Evolutionary conservation across 2,797 vertebrate genomes (phyloP), one percentile per base, ranked within the genome.

Genomic region (Urocyon cinereoargenteus): DNA sequence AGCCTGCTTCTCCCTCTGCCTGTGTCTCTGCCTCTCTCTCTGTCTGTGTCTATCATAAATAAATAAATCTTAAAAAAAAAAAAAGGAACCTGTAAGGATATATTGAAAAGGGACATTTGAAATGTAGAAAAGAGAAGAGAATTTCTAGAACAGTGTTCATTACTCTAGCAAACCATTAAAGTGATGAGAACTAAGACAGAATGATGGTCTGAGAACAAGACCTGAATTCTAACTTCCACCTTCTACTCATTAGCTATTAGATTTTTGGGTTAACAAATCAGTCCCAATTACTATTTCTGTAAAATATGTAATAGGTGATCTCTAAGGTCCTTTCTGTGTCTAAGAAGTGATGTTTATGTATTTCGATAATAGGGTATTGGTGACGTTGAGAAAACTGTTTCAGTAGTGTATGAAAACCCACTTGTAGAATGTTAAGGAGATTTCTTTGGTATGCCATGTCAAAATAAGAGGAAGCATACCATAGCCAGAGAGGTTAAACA

Each of bases 321-420:
- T 95, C 57, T 53, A 31, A 70, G 45, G 21, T 68, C 28, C 45
- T 73, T 90, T 70, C 57, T 86, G n/a, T 59, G 28, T 84, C 28
- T 88, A 78, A 83, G 77, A 64, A 91, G 22, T 45, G 62, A 86
- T 91, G 7, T 40, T 92, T 96, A 19, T 55, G 18, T 79, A 21
- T 96, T 94, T 90, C 55, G 92, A 68, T 73, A 73, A 89, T 51
- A 87, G 45, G 45, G 61, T 88, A 49, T 62, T 89, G 19, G 18
- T 90, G 40, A 68, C 79, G 40, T 62, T 85, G 86, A 72, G 49
- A 51, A 68, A 36, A 73, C 22, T 84, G 21, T 93, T 89, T 79
- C 26, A 62, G 15, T 31, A 82, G 51, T 70, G 21, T 64, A 1
- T 92, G 57, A 75, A 75, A 57, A 62, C 90, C 21, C 34, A 40